These are phyloP conservation scores for Lepidurus couesii DNA, from an alignment of 1,140 invertebrate genomes.

Conservation along the genomic window DNA sequence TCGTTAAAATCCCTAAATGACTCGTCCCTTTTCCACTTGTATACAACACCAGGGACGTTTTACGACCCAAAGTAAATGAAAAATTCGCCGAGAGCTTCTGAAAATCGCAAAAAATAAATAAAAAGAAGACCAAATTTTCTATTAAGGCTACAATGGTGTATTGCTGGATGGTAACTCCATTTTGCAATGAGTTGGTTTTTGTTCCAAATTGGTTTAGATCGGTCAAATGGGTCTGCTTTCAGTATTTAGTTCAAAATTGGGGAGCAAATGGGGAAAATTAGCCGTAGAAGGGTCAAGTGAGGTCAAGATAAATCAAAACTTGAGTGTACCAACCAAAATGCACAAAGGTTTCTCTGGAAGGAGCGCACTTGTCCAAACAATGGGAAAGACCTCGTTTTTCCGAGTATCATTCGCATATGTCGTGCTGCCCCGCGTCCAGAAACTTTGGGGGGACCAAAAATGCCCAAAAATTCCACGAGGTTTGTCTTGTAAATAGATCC, in stretches of 20 bases:
- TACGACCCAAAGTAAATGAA: too few species aligned
- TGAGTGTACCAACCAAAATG: background rate
- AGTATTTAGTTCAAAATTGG: background rate
- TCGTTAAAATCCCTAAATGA: too few species aligned
- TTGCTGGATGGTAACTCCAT: too few species aligned
- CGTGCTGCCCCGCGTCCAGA: background rate
- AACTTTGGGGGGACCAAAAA: background rate
- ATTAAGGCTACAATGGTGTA: too few species aligned
- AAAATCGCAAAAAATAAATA: too few species aligned
- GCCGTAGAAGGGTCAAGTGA: background rate
- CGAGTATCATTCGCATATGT: slow-evolving; percentile 10
- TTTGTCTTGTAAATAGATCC: slow-evolving; percentile 1
- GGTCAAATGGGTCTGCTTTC: too few species aligned
- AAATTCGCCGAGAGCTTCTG: too few species aligned
- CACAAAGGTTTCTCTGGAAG: background rate
- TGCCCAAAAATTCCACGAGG: background rate
- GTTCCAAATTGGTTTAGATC: too few species aligned
- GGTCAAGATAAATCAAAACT: background rate
- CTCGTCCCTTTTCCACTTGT: too few species aligned
- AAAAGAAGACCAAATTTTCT: too few species aligned
- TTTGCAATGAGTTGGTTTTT: too few species aligned
- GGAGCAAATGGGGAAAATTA: background rate
- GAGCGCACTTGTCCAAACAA: slow-evolving; percentile 11
- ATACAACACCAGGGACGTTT: too few species aligned
- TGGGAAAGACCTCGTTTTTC: background rate